Evolutionary conservation across 2,113 vertebrate species (phyloP).

Genomic region (Prunella himalayana): DNA sequence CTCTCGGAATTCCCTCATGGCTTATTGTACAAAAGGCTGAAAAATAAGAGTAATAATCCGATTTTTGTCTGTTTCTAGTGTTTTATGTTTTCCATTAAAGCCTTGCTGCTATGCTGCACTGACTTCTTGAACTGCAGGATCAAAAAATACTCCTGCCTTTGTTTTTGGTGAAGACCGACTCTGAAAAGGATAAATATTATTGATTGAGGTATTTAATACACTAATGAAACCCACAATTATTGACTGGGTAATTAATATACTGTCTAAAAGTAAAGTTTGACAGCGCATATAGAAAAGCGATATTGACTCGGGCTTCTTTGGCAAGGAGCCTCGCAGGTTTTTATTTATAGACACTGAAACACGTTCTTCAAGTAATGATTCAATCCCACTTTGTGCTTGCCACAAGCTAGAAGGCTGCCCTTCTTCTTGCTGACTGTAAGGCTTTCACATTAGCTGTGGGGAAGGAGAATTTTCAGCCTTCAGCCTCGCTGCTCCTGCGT

Average conservation of each 20-base stretch:
- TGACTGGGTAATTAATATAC: slow-evolving; percentile 81
- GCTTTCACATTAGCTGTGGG: slow-evolving; percentile 42
- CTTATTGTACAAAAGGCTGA: slow-evolving; percentile 67
- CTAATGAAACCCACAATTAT: slow-evolving; percentile 80
- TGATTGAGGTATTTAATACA: slow-evolving; percentile 78
- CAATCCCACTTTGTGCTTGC: slow-evolving; percentile 51
- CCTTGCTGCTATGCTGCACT: slow-evolving; percentile 35
- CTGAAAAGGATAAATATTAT: slow-evolving; percentile 78
- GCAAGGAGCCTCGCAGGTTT: slow-evolving; percentile 46
- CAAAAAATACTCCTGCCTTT: slow-evolving; percentile 46
- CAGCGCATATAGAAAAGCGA: slow-evolving; percentile 60
- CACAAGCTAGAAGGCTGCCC: slow-evolving; percentile 56
- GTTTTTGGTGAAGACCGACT: slow-evolving; percentile 51
- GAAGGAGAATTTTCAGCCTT: neutral
- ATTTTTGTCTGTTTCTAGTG: slow-evolving; percentile 71
- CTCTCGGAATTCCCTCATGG: slow-evolving; percentile 68
- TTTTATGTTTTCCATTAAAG: slow-evolving; percentile 74
- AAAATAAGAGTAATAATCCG: slow-evolving; percentile 65
- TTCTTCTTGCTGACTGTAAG: slow-evolving; percentile 52
- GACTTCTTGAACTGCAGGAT: slow-evolving; percentile 67
- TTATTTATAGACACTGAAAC: slow-evolving; percentile 72
- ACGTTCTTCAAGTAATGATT: slow-evolving; percentile 64
- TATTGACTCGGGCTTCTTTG: slow-evolving; percentile 69
- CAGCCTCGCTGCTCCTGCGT: neutral
- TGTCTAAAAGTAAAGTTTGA: slow-evolving; percentile 78